These are phyloP conservation scores for Zaprionus capensis DNA, from an alignment of 1,140 invertebrate genomes.

Conservation along the genomic window DNA sequence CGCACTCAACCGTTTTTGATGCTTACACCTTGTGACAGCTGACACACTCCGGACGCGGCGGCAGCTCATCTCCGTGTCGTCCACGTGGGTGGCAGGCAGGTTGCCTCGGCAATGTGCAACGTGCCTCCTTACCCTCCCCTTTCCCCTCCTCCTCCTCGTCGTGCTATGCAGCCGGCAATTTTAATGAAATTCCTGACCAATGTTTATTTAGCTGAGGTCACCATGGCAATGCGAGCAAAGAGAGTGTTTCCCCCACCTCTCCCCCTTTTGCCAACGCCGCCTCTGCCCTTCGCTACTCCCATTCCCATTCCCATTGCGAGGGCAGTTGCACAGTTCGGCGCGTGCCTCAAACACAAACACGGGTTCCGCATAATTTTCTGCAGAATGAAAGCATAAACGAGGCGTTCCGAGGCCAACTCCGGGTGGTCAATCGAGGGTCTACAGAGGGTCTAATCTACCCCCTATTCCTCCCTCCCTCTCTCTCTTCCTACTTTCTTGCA, in stretches of 20 bases:
- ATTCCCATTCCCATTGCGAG: neutral
- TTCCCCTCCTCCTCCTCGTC: neutral
- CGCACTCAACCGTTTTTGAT: slow-evolving; percentile 61
- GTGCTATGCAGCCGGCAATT: slow-evolving; percentile 40
- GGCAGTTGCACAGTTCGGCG: slow-evolving; percentile 53
- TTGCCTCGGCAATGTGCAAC: slow-evolving; percentile 25
- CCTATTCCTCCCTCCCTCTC: neutral
- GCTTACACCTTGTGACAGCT: slow-evolving; percentile 76
- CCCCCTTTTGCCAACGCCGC: too few species aligned
- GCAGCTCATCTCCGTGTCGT: slow-evolving; percentile 30
- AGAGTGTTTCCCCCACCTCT: neutral
- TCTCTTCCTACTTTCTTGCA: neutral
- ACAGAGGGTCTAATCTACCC: neutral
- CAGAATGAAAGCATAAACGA: slow-evolving; percentile 81
- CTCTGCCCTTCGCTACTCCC: neutral
- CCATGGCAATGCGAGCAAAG: slow-evolving; percentile 59
- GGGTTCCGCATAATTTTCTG: slow-evolving; percentile 80
- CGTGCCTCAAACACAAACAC: slow-evolving; percentile 73
- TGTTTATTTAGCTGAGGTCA: slow-evolving; percentile 74
- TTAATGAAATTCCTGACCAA: slow-evolving; percentile 81
- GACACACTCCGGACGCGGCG: slow-evolving; percentile 66
- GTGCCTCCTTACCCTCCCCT: neutral
- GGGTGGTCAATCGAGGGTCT: slow-evolving; percentile 51
- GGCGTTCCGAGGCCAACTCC: slow-evolving; percentile 56
- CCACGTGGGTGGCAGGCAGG: slow-evolving; percentile 36